Base-by-base conservation (phyloP, 2,113 vertebrate genomes). In the Pristiophorus japonicus region DNA sequence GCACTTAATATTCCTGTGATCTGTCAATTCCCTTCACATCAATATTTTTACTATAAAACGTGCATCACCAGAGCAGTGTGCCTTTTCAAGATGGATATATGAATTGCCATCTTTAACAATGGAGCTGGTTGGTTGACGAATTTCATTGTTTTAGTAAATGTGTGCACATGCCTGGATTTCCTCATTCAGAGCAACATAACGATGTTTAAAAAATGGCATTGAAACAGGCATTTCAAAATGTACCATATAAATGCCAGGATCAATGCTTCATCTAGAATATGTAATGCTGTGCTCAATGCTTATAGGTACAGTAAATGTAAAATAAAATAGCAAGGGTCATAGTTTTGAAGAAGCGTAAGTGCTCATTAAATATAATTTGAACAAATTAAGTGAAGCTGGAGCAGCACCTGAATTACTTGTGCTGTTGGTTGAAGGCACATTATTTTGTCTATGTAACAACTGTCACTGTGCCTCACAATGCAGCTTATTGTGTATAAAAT, bases 21-120 rank as follows among this genome's bases (percentile, higher is more conserved):
- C 88, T 92, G 88, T 92, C 88, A 92, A 63, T 63, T 91, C 88
- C 88, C 34, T 91, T 92, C 59, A 92, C 59, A 92, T 92, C 59
- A 92, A 20, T 63, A 38, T 92, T 91, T 91, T 62, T 62, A 87
- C 47, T 45, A n/a, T 38, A 92, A 92, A 63, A n/a, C 38, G 59
- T 63, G 51, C 87, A 62, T 91, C 55, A 62, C 27, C 20, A 7
- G 87, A 62, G 87, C 87, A 91, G 30, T 91, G 27, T 91, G 88
- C 59, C 18, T 7, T 63, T 92, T 92, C 88, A 92, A 63, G 88
- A 92, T 92, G 59, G 88, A 38, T 92, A 92, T 92, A 16, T 63
- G 59, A 92, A 16, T 16, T 92, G 88, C 63, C 88, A n/a, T 63
- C 30, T 92, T 92, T 92, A 92, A 92, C 88, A 90, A 90, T 90